A percentile compares a stretch with the other conserved stretches of the same genome.
phyloP scores from a whole-genome alignment of 1,140 invertebrate genomes.

The Sesamia nonagrioides region DNA sequence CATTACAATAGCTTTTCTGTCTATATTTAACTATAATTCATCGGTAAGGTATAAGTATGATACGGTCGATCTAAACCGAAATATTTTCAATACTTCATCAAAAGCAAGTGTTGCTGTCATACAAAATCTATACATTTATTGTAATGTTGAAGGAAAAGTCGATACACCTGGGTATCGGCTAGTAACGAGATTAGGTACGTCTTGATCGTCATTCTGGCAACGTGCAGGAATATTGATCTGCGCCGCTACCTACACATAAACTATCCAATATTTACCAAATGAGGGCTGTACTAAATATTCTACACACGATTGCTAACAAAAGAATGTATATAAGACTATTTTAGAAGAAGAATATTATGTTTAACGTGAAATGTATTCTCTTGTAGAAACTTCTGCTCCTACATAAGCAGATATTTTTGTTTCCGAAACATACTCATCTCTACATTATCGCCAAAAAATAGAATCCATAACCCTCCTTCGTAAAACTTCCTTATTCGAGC shows the following conservation, averaged over 20 bases:
- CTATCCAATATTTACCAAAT: conserved; percentile 45
- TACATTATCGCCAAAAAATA: too few relatives aligned
- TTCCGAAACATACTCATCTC: too few relatives aligned
- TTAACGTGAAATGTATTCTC: neutral
- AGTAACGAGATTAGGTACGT: conserved; percentile 9
- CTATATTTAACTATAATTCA: too few relatives aligned
- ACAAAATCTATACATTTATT: neutral
- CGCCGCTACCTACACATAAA: conserved; percentile 22
- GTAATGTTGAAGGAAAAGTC: conserved; percentile 20
- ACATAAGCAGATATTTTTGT: too few relatives aligned
- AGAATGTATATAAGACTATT: neutral
- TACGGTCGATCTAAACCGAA: neutral
- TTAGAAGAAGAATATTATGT: neutral
- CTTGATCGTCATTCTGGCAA: conserved; percentile 36
- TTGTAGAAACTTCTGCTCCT: too few relatives aligned
- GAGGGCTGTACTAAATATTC: conserved; percentile 47
- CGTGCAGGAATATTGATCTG: conserved; percentile 40
- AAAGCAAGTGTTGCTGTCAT: neutral
- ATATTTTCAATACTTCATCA: conserved; percentile 8
- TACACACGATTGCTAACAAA: conserved; percentile 33
- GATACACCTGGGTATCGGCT: neutral
- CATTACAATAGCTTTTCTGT: too few relatives aligned
- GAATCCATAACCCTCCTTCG: too few relatives aligned
- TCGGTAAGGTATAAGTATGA: neutral
- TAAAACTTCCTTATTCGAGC: neutral